Evolutionary conservation across 2,888 invertebrate species (phyloP).

Genomic region (Thysanoteuthis rhombus): DNA sequence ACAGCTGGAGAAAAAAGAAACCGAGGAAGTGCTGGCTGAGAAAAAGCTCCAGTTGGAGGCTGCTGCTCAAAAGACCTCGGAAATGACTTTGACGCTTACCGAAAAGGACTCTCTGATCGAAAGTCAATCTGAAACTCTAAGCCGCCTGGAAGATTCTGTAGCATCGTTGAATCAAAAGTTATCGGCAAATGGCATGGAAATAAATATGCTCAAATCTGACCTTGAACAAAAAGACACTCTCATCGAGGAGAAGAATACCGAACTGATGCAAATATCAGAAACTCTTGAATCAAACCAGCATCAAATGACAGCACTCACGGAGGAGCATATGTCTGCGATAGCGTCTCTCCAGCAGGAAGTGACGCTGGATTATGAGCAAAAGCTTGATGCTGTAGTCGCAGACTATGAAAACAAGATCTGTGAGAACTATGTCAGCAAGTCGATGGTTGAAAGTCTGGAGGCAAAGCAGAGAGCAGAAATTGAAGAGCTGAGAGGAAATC

Average conservation of each 20-base stretch:
- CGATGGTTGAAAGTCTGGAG: neutral
- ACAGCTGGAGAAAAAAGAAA: neutral
- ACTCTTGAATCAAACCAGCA: neutral
- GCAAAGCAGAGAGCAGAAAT: neutral
- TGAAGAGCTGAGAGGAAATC: neutral
- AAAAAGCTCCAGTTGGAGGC: neutral
- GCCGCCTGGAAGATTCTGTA: neutral
- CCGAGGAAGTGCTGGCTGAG: neutral
- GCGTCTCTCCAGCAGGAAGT: neutral
- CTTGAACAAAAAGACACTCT: neutral
- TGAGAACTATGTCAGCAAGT: neutral
- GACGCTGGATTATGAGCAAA: neutral
- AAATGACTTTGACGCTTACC: neutral
- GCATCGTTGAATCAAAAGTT: neutral
- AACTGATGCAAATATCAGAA: neutral
- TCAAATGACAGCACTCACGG: neutral
- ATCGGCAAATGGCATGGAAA: neutral
- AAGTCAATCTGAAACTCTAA: neutral
- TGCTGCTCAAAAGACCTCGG: neutral
- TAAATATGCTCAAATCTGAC: neutral
- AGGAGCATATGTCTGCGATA: neutral
- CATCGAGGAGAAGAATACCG: neutral
- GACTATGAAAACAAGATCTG: constrained; percentile 15
- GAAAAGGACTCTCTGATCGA: neutral
- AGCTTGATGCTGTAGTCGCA: neutral